Evolutionary conservation across 2,113 vertebrate species (phyloP).

Genomic region (Synodontis membranacea): DNA sequence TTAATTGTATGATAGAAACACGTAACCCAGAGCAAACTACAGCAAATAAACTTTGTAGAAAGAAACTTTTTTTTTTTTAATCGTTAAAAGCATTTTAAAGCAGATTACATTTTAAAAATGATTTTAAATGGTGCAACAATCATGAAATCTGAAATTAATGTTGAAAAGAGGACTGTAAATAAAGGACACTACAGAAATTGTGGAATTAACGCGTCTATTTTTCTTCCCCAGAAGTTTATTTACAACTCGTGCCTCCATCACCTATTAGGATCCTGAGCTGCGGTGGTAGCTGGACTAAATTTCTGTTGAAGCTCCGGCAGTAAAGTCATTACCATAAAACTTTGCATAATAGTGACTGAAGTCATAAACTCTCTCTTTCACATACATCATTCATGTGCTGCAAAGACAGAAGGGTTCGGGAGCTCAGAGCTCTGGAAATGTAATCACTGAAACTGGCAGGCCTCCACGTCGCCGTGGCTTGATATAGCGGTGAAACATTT

Average conservation of each 20-base stretch:
- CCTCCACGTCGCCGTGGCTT: constrained; percentile 7
- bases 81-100: no score
- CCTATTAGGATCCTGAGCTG: not conserved
- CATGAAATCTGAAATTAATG: no score
- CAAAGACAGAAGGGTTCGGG: constrained; percentile 8
- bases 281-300: not conserved
- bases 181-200: not conserved
- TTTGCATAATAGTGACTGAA: constrained; percentile 34
- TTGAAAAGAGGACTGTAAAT: no score
- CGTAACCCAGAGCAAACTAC: no score
- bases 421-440: constrained; percentile 36
- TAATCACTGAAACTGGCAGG: constrained; percentile 20
- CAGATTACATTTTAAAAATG: no score
- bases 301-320: constrained; percentile 3
- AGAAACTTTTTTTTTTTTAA: no score
- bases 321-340: constrained; percentile 37
- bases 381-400: constrained; percentile 24
- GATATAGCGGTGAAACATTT: constrained; percentile 33
- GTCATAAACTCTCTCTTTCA: constrained; percentile 22
- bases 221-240: constrained; percentile 8
- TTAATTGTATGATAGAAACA: no score
- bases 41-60: no score
- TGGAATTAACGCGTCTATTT: not conserved
- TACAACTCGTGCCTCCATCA: not conserved
- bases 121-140: not conserved